phyloP scores from a whole-genome alignment of 2,888 invertebrate genomes.

The Orchesellides sinensis region DNA sequence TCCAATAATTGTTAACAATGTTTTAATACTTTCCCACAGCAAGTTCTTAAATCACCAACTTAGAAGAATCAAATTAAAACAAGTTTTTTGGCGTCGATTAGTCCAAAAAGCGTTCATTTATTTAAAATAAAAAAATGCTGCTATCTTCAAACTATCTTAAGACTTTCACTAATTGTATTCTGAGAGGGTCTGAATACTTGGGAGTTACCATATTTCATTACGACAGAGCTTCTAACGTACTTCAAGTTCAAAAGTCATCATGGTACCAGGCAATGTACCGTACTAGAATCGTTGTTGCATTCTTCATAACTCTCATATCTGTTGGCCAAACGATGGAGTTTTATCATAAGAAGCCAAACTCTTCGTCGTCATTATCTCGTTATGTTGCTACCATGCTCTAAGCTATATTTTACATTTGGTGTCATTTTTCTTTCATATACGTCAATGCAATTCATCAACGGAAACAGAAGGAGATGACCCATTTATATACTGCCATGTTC shows the following conservation, averaged over 20 bases:
- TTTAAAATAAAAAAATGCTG: too few relatives aligned
- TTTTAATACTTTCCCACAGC: too few relatives aligned
- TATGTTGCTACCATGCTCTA: neutral
- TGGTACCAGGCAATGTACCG: neutral
- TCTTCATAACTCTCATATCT: neutral
- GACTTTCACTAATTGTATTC: too few relatives aligned
- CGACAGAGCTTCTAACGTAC: neutral
- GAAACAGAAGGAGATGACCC: neutral
- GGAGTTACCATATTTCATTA: neutral
- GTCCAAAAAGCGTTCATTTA: too few relatives aligned
- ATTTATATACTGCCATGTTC: neutral
- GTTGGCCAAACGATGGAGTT: neutral
- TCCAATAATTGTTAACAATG: too few relatives aligned
- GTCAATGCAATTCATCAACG: neutral
- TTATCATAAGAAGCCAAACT: neutral
- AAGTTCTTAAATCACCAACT: too few relatives aligned
- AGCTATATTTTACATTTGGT: neutral
- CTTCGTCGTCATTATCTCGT: neutral
- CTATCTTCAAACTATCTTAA: too few relatives aligned
- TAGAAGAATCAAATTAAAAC: too few relatives aligned
- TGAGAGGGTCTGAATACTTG: neutral
- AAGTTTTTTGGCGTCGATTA: too few relatives aligned
- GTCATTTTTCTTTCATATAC: conserved; percentile 3
- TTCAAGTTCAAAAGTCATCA: neutral
- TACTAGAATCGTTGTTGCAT: neutral